phyloP scores from a whole-genome alignment of 1,140 invertebrate genomes.

The Zaprionus inermis region DNA sequence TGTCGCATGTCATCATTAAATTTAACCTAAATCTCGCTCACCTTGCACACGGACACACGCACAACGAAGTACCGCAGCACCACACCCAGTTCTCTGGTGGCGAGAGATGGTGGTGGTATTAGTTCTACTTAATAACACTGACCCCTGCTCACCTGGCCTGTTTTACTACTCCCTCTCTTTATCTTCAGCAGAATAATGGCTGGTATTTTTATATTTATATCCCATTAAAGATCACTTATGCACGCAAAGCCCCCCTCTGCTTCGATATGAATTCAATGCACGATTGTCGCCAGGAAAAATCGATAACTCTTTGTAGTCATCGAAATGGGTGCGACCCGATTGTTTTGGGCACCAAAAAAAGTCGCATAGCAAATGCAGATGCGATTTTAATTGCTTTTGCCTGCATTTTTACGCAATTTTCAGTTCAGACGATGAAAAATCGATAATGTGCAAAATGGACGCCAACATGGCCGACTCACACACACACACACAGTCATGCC shows the following conservation, averaged over 20 bases:
- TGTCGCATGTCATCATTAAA: slow-evolving; percentile 81
- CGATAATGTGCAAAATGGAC: slow-evolving; percentile 81
- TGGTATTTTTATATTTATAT: slow-evolving; percentile 44
- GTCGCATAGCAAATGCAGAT: background rate
- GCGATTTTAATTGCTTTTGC: slow-evolving; percentile 27
- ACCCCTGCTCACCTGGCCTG: background rate
- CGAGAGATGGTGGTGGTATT: background rate
- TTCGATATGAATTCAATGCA: slow-evolving; percentile 20
- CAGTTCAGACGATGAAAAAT: slow-evolving; percentile 73
- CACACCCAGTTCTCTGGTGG: slow-evolving; percentile 59
- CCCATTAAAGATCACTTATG: slow-evolving; percentile 23
- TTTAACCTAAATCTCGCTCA: slow-evolving; percentile 80
- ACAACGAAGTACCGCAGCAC: slow-evolving; percentile 41
- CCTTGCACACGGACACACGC: slow-evolving; percentile 63
- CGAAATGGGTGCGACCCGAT: slow-evolving; percentile 30
- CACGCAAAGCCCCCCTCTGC: slow-evolving; percentile 38
- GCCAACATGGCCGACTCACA: slow-evolving; percentile 78
- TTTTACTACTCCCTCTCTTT: background rate
- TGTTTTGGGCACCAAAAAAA: background rate
- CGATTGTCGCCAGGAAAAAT: slow-evolving; percentile 49
- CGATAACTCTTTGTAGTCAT: slow-evolving; percentile 50
- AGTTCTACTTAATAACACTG: slow-evolving; percentile 6
- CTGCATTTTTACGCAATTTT: slow-evolving; percentile 47
- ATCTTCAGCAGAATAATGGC: background rate
- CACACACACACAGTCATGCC: background rate